phyloP scores from a whole-genome alignment of 2,113 vertebrate genomes.

The Cottus gobio region DNA sequence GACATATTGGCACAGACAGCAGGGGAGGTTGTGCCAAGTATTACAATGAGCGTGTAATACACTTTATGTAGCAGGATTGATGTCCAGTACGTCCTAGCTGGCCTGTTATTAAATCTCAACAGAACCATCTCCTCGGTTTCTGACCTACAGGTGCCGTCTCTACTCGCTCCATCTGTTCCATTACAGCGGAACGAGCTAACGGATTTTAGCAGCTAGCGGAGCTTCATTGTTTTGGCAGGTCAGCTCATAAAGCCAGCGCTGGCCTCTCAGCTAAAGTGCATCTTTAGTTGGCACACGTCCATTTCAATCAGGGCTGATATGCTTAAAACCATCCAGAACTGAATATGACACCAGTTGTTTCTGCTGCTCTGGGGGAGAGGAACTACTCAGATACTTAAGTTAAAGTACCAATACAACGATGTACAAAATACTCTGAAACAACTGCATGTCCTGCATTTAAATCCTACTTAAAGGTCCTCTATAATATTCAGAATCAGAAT shows the following conservation, averaged over 20 bases:
- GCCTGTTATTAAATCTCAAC: constrained; percentile 54
- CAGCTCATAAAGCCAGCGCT: constrained; percentile 29
- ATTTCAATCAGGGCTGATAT: constrained; percentile 25
- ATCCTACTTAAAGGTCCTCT: no score
- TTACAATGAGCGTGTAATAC: constrained; percentile 45
- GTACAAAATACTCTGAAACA: neutral
- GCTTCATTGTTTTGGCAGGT: constrained; percentile 53
- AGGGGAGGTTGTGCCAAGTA: constrained; percentile 31
- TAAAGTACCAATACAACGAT: neutral
- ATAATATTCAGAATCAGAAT: no score
- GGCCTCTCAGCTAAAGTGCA: constrained; percentile 54
- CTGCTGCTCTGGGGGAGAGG: neutral
- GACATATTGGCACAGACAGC: constrained; percentile 42
- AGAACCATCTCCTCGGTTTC: constrained; percentile 39
- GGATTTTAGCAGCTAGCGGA: constrained; percentile 49
- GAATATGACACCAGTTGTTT: neutral
- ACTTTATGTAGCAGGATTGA: constrained; percentile 32
- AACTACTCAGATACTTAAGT: neutral
- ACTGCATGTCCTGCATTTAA: neutral
- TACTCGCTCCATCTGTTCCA: constrained; percentile 35
- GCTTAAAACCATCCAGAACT: neutral
- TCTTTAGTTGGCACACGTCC: constrained; percentile 28
- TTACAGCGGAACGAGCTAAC: constrained; percentile 32
- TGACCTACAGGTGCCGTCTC: constrained; percentile 26
- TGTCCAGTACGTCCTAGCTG: constrained; percentile 49